Base-by-base conservation (phyloP, 2,113 vertebrate genomes). In the Ceyx margarethae region DNA sequence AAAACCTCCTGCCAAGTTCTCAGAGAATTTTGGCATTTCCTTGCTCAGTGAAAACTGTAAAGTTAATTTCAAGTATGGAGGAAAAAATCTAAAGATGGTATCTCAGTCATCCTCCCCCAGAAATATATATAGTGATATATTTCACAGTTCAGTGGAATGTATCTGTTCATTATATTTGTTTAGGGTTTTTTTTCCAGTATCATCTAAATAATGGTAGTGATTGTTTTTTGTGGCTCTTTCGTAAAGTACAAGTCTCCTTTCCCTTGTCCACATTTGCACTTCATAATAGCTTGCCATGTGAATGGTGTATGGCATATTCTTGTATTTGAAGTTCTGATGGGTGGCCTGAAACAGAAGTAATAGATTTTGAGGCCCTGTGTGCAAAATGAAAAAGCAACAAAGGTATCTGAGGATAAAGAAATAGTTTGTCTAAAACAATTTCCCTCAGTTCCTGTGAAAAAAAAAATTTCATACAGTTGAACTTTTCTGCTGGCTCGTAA, bases 261-360 rank as follows among this genome's bases (percentile, higher is more conserved):
- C 22, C 18, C 15, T 64, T 82, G 13, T 13, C 16, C 19, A 54
- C 11, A 31, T 82, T 75, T 10, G 62, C 21, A 12, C 13, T 67
- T 81, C 15, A 60, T 21, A 71, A 15, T 71, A 14, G 62, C 31
- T 51, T 83, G 10, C 21, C 4, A 0, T n/a, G 85, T 87, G 48
- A 62, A 42, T 0, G 0, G 3, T 42, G 5, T 46, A 20, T 29
- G 13, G 5, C 31, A 21, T 60, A 21, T 64, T 67, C 35, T 61
- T 64, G 56, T 13, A 25, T 3, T 29, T 15, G 3, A 77, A 61
- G 53, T 81, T 13, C 8, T 72, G 64, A 40, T 0, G 0, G 12
- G 18, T 64, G 22, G n/a, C 14, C 43, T 85, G 79, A 87, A 92
- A 43, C 10, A 58, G 10, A 58, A 40, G 16, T 5, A 87, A 25